Evolutionary conservation across 2,797 vertebrate species (phyloP), one percentile per base, ranked within the genome.

Genomic region (Rallus crepitans): DNA sequence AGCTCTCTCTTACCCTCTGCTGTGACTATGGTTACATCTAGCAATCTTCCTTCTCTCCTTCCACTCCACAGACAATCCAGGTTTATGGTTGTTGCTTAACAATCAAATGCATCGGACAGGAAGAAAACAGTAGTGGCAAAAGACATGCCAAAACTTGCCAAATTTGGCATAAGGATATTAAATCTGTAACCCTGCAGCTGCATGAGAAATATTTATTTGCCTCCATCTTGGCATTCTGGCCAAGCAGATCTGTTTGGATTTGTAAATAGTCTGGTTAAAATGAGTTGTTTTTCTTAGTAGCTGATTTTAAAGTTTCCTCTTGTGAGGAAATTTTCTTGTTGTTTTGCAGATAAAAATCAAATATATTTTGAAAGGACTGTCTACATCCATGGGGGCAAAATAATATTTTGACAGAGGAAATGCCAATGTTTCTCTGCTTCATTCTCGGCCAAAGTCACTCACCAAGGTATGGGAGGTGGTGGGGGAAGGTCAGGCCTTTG

Each of bases 401-500:
- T 82, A 96, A 95, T 97, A 95, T 96, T 96, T 96, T 94, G 80
- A 96, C 63, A 97, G 93, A 94, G 73, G 39, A 95, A 95, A 91
- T 84, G 95, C 90, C 93, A 94, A 53, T 84, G 80, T 93, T 96
- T 94, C 85, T 91, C 72, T 84, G 59, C 89, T 94, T 94, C 63
- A 53, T 83, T 95, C 71, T 84, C 17, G 1, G 93, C 93, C 72
- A 88, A 90, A 96, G 63, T 90, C 77, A 93, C n/a, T 90, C 80
- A 94, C 77, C 48, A 85, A 96, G 95, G 87, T 95, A 94, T 59
- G 76, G 91, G 91, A 94, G 82, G 85, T 91, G 70, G 52, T 81
- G 71, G 79, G 76, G 76, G 55, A 94, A 93, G 79, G 82, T 88
- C 89, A 92, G 59, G 18, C 23, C 20, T 86, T 94, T 86, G 79